Conservation (phyloP, 1,140 invertebrate genomes). For the Heterodera carotae region DNA sequence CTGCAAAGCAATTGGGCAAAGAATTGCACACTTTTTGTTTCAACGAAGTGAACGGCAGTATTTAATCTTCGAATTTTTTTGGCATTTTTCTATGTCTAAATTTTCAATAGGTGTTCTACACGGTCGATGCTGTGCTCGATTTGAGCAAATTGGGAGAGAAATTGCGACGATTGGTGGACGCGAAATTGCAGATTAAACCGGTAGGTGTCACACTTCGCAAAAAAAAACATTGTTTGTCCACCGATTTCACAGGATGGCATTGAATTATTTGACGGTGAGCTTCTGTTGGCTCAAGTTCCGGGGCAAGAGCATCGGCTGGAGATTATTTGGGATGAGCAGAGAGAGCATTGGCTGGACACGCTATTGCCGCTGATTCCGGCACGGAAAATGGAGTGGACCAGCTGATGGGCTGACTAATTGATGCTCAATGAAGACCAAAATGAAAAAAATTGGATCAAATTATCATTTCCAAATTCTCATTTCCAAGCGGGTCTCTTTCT, state of each 20-base stretch:
- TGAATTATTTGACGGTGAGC: conserved; percentile 57
- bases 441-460: too few relatives aligned
- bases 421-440: too few relatives aligned
- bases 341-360: conserved; percentile 49
- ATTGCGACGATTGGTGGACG: conserved; percentile 40
- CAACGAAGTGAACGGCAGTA: conserved; percentile 35
- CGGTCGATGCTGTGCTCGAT: conserved; percentile 30
- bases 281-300: conserved; percentile 40
- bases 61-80: not conserved
- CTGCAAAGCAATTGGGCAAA: conserved; percentile 38
- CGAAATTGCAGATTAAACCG: conserved; percentile 52
- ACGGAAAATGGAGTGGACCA: conserved; percentile 21
- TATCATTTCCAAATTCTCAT: not conserved
- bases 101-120: conserved; percentile 11
- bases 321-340: conserved; percentile 55
- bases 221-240: conserved; percentile 25
- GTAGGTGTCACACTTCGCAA: conserved; percentile 27
- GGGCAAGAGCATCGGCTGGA: conserved; percentile 40
- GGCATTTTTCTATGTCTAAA: not conserved
- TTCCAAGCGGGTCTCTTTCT: not conserved
- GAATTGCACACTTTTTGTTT: conserved; percentile 49
- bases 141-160: conserved; percentile 47
- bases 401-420: too few relatives aligned
- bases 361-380: conserved; percentile 31
- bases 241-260: conserved; percentile 56